A percentile compares a stretch with the other conserved stretches of the same genome.
Evolutionary conservation across 2,797 vertebrate species (phyloP).

Genomic region (Hozukius guyotensis): DNA sequence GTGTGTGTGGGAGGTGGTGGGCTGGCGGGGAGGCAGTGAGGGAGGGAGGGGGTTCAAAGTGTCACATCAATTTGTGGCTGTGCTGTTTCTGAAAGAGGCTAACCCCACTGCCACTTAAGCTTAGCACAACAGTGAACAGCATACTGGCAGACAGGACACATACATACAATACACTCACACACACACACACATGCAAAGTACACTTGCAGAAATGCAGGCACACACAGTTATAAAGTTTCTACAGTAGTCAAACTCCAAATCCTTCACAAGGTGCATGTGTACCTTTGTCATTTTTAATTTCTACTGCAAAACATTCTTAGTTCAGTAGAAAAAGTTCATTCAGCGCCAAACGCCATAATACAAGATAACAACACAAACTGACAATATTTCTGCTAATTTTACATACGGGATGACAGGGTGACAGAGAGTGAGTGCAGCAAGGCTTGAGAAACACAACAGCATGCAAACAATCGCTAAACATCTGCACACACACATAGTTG

Average conservation of each 20-base stretch:
- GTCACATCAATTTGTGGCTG: slow-evolving; percentile 81
- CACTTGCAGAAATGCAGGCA: slow-evolving; percentile 19
- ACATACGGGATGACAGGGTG: neutral
- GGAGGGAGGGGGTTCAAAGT: slow-evolving; percentile 70
- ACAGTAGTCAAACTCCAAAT: neutral
- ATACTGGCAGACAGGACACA: slow-evolving; percentile 69
- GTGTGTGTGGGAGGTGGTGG: slow-evolving; percentile 19
- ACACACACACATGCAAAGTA: neutral
- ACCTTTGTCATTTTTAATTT: neutral
- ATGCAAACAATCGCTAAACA: neutral
- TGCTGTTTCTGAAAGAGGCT: slow-evolving; percentile 81
- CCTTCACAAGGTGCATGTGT: neutral
- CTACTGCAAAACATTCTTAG: neutral
- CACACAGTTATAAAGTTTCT: neutral
- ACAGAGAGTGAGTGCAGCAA: neutral
- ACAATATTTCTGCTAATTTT: neutral
- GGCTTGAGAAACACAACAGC: neutral
- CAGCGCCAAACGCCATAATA: neutral
- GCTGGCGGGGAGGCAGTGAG: slow-evolving; percentile 25
- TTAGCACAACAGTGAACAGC: slow-evolving; percentile 67
- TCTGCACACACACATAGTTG: neutral
- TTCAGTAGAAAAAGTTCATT: neutral
- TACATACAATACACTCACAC: slow-evolving; percentile 23
- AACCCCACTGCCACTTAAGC: slow-evolving; percentile 80
- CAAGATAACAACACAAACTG: neutral